Conservation (phyloP, 2,113 vertebrate genomes). For the Heptranchias perlo region DNA sequence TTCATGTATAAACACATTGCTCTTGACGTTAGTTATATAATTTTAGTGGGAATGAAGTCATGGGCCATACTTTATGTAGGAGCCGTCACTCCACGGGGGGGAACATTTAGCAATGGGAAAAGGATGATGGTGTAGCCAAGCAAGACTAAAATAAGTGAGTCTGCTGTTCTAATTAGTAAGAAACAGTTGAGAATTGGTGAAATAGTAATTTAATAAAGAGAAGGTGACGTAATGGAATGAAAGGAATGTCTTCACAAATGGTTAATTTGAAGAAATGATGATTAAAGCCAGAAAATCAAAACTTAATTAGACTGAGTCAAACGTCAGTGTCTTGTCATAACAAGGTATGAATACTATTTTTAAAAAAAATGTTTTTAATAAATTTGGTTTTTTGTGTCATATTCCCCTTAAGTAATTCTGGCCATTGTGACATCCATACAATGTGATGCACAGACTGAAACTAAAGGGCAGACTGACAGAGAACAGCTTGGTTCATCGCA, state of each 20-base stretch:
- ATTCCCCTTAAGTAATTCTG: background rate
- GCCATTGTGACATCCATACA: background rate
- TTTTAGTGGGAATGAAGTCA: background rate
- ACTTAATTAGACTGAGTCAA: background rate
- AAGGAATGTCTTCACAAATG: background rate
- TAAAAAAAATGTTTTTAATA: background rate
- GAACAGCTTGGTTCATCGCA: background rate
- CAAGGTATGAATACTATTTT: background rate
- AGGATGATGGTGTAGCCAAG: background rate
- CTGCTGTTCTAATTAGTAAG: background rate
- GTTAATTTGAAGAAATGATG: background rate
- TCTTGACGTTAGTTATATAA: background rate
- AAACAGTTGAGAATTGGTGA: background rate
- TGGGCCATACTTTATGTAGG: background rate
- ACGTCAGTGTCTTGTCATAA: background rate
- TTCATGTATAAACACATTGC: constrained; percentile 13
- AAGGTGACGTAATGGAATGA: background rate
- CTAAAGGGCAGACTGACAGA: background rate
- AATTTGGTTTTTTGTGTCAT: background rate
- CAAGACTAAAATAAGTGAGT: background rate
- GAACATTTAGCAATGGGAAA: background rate
- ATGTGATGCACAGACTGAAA: background rate
- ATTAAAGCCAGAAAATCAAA: background rate
- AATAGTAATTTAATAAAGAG: background rate
- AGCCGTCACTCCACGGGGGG: background rate